These are phyloP conservation scores for Apamea epomidion DNA, from an alignment of 2,888 invertebrate species.

Conservation along the genomic window DNA sequence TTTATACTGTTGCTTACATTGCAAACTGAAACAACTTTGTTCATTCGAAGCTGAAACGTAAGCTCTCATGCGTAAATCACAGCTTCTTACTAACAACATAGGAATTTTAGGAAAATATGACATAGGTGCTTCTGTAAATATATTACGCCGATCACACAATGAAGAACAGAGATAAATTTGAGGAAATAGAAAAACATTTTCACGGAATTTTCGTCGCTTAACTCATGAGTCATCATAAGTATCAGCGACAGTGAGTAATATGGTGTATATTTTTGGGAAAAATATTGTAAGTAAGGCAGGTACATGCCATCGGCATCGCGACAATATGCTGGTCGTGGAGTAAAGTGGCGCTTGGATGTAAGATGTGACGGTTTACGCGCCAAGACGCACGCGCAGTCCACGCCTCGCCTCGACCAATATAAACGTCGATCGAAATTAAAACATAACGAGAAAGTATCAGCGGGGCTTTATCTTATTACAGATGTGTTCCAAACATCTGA, in stretches of 20 bases:
- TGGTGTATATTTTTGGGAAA: slow-evolving; percentile 62
- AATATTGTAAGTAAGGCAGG: slow-evolving; percentile 67
- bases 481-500: slow-evolving; percentile 53
- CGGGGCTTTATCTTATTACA: slow-evolving; percentile 69
- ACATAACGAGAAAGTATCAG: slow-evolving; percentile 80
- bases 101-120: slow-evolving; percentile 36
- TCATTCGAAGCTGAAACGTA: slow-evolving; percentile 1
- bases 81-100: slow-evolving; percentile 24
- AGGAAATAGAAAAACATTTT: slow-evolving; percentile 55
- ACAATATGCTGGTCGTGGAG: slow-evolving; percentile 67
- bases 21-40: slow-evolving; percentile 29
- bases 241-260: slow-evolving; percentile 66
- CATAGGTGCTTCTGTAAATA: slow-evolving; percentile 20
- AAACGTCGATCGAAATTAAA: slow-evolving; percentile 86
- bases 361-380: slow-evolving; percentile 75
- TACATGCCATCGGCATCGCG: slow-evolving; percentile 76
- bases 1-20: slow-evolving; percentile 24
- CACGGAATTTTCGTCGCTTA: slow-evolving; percentile 47
- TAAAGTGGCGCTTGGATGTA: slow-evolving; percentile 55
- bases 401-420: slow-evolving; percentile 83
- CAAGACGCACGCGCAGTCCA: slow-evolving; percentile 84
- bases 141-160: slow-evolving; percentile 37
- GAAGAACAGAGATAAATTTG: slow-evolving; percentile 52
- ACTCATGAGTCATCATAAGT: slow-evolving; percentile 66
- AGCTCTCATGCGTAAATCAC: slow-evolving; percentile 18